Evolutionary conservation across 1,140 invertebrate species (phyloP).

Genomic region (Halesus radiatus): DNA sequence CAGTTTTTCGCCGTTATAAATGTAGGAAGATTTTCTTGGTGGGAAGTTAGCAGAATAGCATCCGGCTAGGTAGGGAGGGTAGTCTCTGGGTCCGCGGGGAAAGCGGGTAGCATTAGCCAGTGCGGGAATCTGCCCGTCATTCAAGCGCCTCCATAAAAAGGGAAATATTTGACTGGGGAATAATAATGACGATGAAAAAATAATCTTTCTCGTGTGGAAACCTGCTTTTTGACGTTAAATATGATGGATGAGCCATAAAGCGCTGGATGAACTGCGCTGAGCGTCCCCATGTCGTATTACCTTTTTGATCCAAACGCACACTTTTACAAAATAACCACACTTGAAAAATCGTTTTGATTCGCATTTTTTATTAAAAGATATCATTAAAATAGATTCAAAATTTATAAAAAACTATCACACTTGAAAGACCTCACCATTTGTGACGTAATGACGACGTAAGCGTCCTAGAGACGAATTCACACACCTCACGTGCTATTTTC

Average conservation of each 20-base stretch:
- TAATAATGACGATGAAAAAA: conserved; percentile 54
- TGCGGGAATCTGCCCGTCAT: conserved; percentile 52
- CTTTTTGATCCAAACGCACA: neutral
- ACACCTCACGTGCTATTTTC: no score
- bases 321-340: neutral
- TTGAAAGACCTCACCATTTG: no score
- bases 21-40: no score
- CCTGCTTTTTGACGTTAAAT: conserved; percentile 58
- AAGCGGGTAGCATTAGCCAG: conserved; percentile 45
- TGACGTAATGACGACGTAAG: no score
- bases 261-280: neutral
- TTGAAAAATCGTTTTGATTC: no score
- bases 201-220: conserved; percentile 49
- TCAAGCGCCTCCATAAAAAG: conserved; percentile 44
- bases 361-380: no score
- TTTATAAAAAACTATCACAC: no score
- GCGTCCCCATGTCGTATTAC: neutral
- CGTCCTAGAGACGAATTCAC: no score
- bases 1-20: no score
- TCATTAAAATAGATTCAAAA: no score
- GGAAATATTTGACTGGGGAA: conserved; percentile 57
- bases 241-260: conserved; percentile 51
- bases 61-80: no score
- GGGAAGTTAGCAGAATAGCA: no score
- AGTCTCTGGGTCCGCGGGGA: neutral